phyloP scores from a whole-genome alignment of 2,888 invertebrate species.

The Syrista parreyssii region DNA sequence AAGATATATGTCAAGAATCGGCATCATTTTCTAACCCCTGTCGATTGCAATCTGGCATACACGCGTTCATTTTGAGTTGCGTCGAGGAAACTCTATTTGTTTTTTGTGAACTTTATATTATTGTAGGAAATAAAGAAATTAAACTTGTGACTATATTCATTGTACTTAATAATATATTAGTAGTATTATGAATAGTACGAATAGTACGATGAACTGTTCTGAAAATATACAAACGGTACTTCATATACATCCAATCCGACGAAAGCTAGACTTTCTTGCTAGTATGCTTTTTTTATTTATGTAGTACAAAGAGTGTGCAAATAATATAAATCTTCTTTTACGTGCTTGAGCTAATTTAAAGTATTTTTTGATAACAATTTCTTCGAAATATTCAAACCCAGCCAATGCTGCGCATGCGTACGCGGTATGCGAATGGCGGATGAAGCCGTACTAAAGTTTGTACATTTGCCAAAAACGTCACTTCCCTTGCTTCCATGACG shows the following conservation, averaged over 20 bases:
- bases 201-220: neutral
- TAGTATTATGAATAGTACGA: neutral
- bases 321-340: neutral
- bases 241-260: neutral
- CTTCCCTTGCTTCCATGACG: constrained; percentile 1
- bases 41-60: neutral
- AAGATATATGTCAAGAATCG: neutral
- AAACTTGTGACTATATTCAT: neutral
- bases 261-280: neutral
- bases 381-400: neutral
- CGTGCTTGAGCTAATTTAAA: neutral
- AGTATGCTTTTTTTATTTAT: neutral
- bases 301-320: neutral
- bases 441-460: neutral
- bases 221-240: neutral
- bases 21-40: neutral
- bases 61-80: neutral
- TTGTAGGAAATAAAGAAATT: neutral
- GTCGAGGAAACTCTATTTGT: too few relatives aligned
- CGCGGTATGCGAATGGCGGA: neutral
- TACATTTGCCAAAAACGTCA: constrained; percentile 1
- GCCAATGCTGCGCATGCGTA: neutral
- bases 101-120: too few relatives aligned
- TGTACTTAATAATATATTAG: neutral
- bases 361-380: neutral